Evolutionary conservation across 2,797 vertebrate genomes (phyloP), one percentile per base, ranked within the genome.

Genomic region (Channa striata): DNA sequence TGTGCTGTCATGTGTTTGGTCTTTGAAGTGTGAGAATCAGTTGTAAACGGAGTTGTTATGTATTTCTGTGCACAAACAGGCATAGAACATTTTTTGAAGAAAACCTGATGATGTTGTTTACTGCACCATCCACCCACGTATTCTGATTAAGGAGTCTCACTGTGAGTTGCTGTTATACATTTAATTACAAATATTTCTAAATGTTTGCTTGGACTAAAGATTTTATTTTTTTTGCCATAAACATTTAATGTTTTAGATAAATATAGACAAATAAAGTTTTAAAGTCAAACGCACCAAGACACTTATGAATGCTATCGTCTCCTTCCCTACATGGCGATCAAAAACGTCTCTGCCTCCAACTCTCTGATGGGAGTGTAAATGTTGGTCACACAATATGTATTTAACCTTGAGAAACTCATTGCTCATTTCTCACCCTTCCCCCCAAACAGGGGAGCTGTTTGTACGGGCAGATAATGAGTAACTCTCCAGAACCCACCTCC

Each of bases 391-490:
- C 37, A 59, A 16, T 87, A 72, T 81, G 68, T 82, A 30, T 81
- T 61, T 86, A 89, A 89, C 85, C 85, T 89, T 89, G 87, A 83
- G 36, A 84, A 79, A 79, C 59, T 72, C 36, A 86, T 91, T 84
- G 78, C 16, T 87, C 80, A 84, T 80, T 54, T 74, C 60, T 23
- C 47, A 67, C 42, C 73, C 66, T 59, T 84, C 85, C 74, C 33
- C 66, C 52, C 44, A 44, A 59, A 59, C 36, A 36, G 34, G 50
- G 37, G 69, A 59, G 61, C 61, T 75, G 72, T 82, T 85, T 82
- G 82, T 74, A 71, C 42, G 62, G 25, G 59, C 69, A 69, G 77
- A 90, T 89, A 89, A 87, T 73, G 70, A 88, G 64, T 61, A 72
- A 77, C 72, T 86, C 74, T 74, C 77, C 80, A 73, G 65, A 87